phyloP scores from a whole-genome alignment of 2,888 invertebrate species.

The Drosophila paracracens region DNA sequence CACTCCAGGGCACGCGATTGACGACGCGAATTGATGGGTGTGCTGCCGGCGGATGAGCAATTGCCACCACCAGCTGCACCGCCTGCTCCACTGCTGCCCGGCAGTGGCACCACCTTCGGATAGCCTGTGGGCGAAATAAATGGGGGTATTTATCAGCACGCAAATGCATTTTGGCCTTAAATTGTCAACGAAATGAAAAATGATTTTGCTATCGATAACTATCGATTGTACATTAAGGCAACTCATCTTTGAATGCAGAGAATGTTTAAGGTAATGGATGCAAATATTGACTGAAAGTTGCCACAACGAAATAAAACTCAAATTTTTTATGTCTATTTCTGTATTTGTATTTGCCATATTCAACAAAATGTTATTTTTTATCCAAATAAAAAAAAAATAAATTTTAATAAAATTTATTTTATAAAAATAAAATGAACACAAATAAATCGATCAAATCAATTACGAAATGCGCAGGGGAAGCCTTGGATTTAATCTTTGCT shows the following conservation, averaged over 20 bases:
- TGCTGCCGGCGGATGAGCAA: conserved; percentile 63
- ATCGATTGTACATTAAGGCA: not conserved
- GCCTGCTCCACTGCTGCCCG: conserved; percentile 86
- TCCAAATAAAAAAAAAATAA: not conserved
- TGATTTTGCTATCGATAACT: not conserved
- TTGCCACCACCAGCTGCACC: conserved; percentile 48
- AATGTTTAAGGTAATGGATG: not conserved
- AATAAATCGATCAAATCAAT: not conserved
- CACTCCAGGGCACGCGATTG: conserved; percentile 89
- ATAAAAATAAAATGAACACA: not conserved
- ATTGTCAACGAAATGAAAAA: not conserved
- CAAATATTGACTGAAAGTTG: not conserved
- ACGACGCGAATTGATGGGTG: conserved; percentile 81
- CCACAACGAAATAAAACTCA: not conserved
- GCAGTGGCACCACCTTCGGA: conserved; percentile 90
- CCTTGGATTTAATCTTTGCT: not conserved
- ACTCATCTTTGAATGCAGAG: not conserved
- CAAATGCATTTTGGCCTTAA: not conserved
- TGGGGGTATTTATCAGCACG: not conserved
- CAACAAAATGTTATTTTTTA: not conserved
- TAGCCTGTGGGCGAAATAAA: conserved; percentile 86
- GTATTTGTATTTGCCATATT: too few species aligned
- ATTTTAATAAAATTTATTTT: too few species aligned
- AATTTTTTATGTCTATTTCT: too few species aligned
- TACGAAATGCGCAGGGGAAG: not conserved